Conservation (phyloP, 2,113 vertebrate species). For the Muscicapa adusta region DNA sequence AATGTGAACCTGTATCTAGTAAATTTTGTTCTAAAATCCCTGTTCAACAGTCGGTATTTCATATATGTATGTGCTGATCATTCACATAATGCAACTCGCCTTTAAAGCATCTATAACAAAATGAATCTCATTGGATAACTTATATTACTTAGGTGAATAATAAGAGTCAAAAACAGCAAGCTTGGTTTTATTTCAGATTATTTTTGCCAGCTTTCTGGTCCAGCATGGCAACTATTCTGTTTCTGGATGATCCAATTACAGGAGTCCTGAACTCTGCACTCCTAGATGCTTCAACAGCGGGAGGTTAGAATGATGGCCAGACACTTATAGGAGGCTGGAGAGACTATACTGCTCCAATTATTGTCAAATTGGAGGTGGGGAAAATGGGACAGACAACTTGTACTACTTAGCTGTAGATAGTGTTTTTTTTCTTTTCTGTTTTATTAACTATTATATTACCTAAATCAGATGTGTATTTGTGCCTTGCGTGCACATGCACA, state of each 20-base stretch:
- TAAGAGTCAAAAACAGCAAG: not conserved
- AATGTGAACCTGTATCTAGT: not conserved
- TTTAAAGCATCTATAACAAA: not conserved
- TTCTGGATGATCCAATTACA: not conserved
- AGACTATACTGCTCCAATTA: not conserved
- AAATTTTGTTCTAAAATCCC: not conserved
- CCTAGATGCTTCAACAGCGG: not conserved
- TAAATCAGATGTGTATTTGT: not conserved
- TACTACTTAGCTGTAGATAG: not conserved
- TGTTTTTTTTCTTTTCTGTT: not conserved
- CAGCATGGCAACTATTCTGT: not conserved
- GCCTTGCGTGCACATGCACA: not conserved
- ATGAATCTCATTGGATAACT: not conserved
- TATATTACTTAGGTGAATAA: not conserved
- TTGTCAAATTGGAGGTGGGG: not conserved
- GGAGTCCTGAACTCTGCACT: not conserved
- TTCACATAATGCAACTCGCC: accelerated
- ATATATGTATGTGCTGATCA: not conserved
- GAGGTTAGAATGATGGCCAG: not conserved
- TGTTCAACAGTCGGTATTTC: not conserved
- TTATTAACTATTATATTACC: not conserved
- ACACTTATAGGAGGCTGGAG: not conserved
- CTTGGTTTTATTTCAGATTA: not conserved
- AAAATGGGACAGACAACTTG: not conserved
- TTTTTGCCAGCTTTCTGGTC: not conserved